Base-by-base conservation (phyloP, 1,140 invertebrate species). In the Vanessa tameamea region DNA sequence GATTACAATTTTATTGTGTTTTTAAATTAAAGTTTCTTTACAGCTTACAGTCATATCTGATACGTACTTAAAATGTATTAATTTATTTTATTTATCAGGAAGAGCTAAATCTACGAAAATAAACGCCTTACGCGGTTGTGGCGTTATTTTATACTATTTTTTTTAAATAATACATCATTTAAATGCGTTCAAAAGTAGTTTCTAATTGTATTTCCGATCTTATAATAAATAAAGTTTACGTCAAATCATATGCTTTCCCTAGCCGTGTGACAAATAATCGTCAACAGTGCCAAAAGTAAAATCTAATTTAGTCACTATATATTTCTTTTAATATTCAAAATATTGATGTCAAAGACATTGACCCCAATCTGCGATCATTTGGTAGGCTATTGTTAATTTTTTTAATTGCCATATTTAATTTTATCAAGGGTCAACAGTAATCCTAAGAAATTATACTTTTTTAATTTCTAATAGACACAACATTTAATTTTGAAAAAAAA, bases 281-380 rank as follows among this genome's bases (percentile, higher is more conserved):
- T 53, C 26, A 64, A 20, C 59, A 64, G 47, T 71, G 69, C 69
- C 69, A 71, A 64, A 63, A 51, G 50, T 12, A 43, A 69, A 71
- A 64, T 71, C 69, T 64, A 66, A 66, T 64, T 64, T 53, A 16
- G 69, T 51, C 59, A n/a, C 59, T 50, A 53, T 71, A 51, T n/a
- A 51, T 71, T 59, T 26, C 11, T 31, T 61, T 61, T 68, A 31
- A 20, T 61, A 64, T 50, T 53, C 59, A 20, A 53, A 53, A 64
- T 71, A 71, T 71, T 71, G 47, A 64, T 71, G 59, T 37, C 61
- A 64, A 64, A 70, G 59, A 23, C 47, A 31, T 71, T 71, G 61
- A 71, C 69, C 61, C 16, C 69, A n/a, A 51, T 64, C n/a, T 71
- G n/a, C 31, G 47, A 14, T 63, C 9, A 57, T 61, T 31, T 37